Evolutionary conservation across 2,888 invertebrate genomes (phyloP).

Genomic region (Drosophila phalerata): DNA sequence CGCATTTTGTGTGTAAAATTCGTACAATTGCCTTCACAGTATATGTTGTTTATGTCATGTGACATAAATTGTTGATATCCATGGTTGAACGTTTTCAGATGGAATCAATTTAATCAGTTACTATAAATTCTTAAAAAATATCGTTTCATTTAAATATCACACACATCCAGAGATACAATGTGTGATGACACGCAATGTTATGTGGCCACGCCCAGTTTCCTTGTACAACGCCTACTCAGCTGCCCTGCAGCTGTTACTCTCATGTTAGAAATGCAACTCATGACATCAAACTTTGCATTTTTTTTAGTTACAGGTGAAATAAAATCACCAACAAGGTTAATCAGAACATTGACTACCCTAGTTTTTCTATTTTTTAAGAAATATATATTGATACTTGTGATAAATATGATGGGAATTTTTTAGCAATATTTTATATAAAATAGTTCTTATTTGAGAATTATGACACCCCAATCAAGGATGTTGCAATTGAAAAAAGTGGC

Average conservation of each 20-base stretch:
- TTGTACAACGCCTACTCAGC: slow-evolving; percentile 12
- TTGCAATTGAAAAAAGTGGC: slow-evolving; percentile 18
- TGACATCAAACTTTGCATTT: slow-evolving; percentile 34
- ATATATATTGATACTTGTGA: too few species aligned
- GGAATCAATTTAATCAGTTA: not conserved
- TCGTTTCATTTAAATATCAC: too few species aligned
- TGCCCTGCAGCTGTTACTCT: slow-evolving; percentile 12
- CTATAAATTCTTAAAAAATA: not conserved
- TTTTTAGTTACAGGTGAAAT: slow-evolving; percentile 54
- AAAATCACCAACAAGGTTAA: not conserved
- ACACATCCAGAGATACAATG: not conserved
- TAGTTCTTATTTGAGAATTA: not conserved
- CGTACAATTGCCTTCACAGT: slow-evolving; percentile 21
- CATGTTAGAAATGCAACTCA: slow-evolving; percentile 61
- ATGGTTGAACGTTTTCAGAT: slow-evolving; percentile 6
- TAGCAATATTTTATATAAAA: too few species aligned
- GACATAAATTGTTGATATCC: slow-evolving; percentile 11
- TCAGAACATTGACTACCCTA: slow-evolving; percentile 18
- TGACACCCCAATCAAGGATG: not conserved
- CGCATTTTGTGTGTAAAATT: slow-evolving; percentile 5
- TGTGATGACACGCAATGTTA: slow-evolving; percentile 9
- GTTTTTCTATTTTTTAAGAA: too few species aligned
- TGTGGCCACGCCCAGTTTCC: slow-evolving; percentile 45
- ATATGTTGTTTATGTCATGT: not conserved
- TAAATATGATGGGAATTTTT: too few species aligned